Base-by-base conservation (phyloP, 2,113 vertebrate genomes). In the Microcebus tavaratra region DNA sequence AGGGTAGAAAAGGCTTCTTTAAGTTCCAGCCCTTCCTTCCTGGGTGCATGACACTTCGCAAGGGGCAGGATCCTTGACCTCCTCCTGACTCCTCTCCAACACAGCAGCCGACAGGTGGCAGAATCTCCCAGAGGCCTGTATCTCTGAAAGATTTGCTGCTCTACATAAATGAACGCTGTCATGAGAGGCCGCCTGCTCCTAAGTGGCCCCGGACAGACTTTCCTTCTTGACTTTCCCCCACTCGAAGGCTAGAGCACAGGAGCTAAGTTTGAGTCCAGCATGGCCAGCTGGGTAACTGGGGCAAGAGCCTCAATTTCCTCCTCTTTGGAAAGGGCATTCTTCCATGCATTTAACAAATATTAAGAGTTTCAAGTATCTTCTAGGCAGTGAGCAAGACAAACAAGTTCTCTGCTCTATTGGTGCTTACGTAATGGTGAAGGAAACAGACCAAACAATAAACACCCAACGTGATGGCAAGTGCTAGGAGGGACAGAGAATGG, bases 101-200 rank as follows among this genome's bases (percentile, higher is more conserved):
- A 14, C 23, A 14, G 39, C n/a, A 67, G 59, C 85, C 17, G 0
- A 84, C 91, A 93, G 89, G 36, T 18, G 67, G 89, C 81, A 92
- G 61, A 76, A 8, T 42, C 31, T 87, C 39, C 76, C 36, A 61
- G 55, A 48, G 18, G 39, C 70, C 4, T 8, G 2, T 17, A 2
- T 50, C 83, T 57, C 90, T 34, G 72, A 55, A 82, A 36, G 36
- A 50, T 68, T 70, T 81, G 83, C 81, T 72, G 34, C 34, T 80
- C 3, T 39, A 4, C 61, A n/a, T 11, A 8, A 72, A 94, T 85
- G 73, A 93, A 94, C 67, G 78, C 15, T 29, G 86, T 57, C 86
- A 42, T 53, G 20, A 85, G 79, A 95, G 50, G 79, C 68, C n/a
- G 34, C 70, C 88, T 93, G 91, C 91, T 65, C 73, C 87, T 50